Evolutionary conservation across 2,797 vertebrate species (phyloP).

Genomic region (Phoxinus dragarum): DNA sequence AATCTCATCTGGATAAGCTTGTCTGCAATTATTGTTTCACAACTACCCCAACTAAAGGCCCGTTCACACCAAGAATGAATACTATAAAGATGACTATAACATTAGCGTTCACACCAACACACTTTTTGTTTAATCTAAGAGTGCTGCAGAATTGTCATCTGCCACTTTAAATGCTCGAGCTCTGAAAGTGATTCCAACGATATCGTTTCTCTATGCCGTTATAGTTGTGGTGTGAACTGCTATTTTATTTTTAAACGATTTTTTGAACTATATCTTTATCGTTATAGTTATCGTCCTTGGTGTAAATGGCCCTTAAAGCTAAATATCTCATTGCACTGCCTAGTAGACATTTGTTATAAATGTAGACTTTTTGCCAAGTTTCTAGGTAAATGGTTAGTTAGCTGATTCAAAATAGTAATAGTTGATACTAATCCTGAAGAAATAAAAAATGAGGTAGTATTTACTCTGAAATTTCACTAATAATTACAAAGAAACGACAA

Average conservation of each 20-base stretch:
- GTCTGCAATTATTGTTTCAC: not conserved
- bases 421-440: not conserved
- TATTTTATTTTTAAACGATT: not conserved
- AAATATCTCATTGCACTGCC: not conserved
- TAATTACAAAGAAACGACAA: not conserved
- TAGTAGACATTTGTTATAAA: not conserved
- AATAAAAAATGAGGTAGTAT: not conserved
- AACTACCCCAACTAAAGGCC: not conserved
- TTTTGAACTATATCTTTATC: not conserved
- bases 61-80: not conserved
- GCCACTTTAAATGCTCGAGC: not conserved
- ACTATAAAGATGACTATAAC: not conserved
- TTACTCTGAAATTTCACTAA: not conserved
- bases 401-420: not conserved
- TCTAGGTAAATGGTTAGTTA: not conserved
- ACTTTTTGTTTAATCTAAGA: not conserved
- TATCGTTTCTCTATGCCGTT: not conserved
- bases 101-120: not conserved
- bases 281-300: not conserved
- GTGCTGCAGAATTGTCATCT: not conserved
- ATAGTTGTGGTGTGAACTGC: not conserved
- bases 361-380: not conserved
- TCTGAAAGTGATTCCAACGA: not conserved
- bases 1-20: not conserved
- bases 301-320: not conserved